Evolutionary conservation across 2,113 vertebrate species (phyloP), one percentile per base, ranked within the genome.

Genomic region (Elgaria multicarinata): DNA sequence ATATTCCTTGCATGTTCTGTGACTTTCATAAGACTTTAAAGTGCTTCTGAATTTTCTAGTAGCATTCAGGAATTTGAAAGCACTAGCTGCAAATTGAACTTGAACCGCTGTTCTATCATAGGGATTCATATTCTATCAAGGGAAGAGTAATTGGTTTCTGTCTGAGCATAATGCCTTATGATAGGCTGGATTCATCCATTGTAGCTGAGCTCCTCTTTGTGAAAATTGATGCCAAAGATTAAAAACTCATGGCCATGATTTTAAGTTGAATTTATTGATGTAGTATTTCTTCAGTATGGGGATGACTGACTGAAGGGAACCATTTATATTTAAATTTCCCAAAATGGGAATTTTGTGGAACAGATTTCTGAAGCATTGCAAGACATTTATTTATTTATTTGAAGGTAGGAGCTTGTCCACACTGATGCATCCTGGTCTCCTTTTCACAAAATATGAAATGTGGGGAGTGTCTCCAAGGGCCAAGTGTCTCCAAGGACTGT

Each of bases 221-320:
- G 95, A 85, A 95, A 90, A 93, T 85, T 85, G 53, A 93, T 89
- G 72, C 46, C 87, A 83, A 93, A 92, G 90, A 94, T 90, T 89
- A 94, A 94, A 93, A 93, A 85, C 90, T 5, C 6, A 90, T 89
- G 22, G 4, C 24, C 91, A 31, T 93, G 85, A 89, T 93, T 95
- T 95, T 85, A 89, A 85, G 39, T 87, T 94, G 50, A 66, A 92
- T 90, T 92, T 94, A 88, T 58, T 89, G 81, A 92, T 83, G 64
- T 4, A 58, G 20, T 62, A 4, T 46, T 87, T 89, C 81, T 76
- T 74, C 85, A 58, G 3, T 78, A 86, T 86, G 39, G 58, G 88
- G 93, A 93, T 75, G 91, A 87, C 80, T 90, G 31, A 88, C 8
- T 90, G 83, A 92, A n/a, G n/a, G 79, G 53, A 88, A 42, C 86